These are phyloP conservation scores for Epistrophe grossulariae DNA, from an alignment of 2,888 invertebrate species.

Conservation along the genomic window DNA sequence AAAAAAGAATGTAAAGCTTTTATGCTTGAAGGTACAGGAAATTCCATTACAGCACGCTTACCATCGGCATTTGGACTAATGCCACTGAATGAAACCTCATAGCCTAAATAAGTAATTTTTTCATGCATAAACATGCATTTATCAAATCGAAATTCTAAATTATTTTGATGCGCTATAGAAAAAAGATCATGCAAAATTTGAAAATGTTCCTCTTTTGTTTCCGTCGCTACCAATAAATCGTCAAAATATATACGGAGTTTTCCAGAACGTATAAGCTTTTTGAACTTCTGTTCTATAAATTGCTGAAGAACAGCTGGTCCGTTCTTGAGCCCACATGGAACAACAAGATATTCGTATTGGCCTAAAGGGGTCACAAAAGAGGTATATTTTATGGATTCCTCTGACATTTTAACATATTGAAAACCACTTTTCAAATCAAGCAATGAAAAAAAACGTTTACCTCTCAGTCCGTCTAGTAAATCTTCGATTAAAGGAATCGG, in stretches of 20 bases:
- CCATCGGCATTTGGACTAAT: too few relatives aligned
- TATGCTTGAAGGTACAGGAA: too few relatives aligned
- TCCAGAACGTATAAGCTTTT: neutral
- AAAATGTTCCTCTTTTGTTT: neutral
- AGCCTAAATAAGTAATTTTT: neutral
- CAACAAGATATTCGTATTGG: too few relatives aligned
- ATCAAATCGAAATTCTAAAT: neutral
- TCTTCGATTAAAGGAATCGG: slow-evolving; percentile 5
- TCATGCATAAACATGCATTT: neutral
- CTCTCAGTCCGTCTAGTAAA: neutral
- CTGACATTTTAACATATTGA: neutral
- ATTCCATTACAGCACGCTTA: too few relatives aligned
- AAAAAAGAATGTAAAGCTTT: too few relatives aligned
- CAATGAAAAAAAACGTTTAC: neutral
- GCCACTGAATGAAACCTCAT: too few relatives aligned
- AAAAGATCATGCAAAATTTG: neutral
- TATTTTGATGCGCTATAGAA: neutral
- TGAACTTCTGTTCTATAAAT: neutral
- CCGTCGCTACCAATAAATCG: neutral
- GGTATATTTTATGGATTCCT: neutral
- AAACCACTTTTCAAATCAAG: neutral
- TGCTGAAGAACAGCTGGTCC: neutral
- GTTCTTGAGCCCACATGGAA: too few relatives aligned
- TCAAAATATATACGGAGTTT: neutral
- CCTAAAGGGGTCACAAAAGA: neutral